These are phyloP conservation scores for Labeo catla DNA, from an alignment of 2,113 vertebrate genomes.

Conservation along the genomic window DNA sequence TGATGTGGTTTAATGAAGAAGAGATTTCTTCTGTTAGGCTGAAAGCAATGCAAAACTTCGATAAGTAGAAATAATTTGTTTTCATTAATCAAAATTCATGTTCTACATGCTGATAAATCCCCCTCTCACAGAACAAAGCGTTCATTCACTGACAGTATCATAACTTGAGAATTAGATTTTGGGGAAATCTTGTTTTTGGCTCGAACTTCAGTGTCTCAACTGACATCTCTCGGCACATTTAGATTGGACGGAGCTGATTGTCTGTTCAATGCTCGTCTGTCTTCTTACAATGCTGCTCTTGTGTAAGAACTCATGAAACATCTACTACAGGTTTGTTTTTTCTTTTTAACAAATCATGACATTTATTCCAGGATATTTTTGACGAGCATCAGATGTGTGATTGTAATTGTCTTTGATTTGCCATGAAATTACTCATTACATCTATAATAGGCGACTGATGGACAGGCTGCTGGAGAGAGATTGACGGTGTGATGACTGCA, in stretches of 20 bases:
- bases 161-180: conserved; percentile 38
- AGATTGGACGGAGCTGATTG: background rate
- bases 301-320: background rate
- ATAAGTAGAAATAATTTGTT: background rate
- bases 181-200: conserved; percentile 37
- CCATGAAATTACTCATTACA: conserved; percentile 33
- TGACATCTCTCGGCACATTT: background rate
- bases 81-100: background rate
- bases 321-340: background rate
- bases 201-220: background rate
- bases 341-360: background rate
- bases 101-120: background rate
- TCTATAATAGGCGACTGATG: background rate
- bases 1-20: background rate
- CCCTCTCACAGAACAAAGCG: background rate
- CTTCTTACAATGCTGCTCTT: conserved; percentile 17
- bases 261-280: background rate
- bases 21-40: background rate
- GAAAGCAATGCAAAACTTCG: background rate
- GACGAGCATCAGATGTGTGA: background rate
- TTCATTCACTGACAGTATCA: background rate
- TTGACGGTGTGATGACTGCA: background rate
- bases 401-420: conserved; percentile 25
- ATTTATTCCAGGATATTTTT: conserved; percentile 7
- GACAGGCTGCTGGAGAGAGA: background rate